phyloP scores from a whole-genome alignment of 2,113 vertebrate genomes.

The Callaeas wilsoni region DNA sequence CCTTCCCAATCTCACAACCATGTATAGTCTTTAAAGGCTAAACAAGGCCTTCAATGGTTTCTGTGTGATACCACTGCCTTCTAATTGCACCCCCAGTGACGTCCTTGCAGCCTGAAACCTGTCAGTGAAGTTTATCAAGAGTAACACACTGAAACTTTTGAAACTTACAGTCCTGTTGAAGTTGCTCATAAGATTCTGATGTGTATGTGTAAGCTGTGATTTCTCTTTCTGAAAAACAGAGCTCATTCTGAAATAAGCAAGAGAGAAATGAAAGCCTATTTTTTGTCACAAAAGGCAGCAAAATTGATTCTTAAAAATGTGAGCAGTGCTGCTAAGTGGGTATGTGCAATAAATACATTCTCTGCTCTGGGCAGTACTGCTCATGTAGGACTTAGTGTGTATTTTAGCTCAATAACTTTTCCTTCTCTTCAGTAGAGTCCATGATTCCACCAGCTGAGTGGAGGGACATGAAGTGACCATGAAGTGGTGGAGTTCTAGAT shows the following conservation, averaged over 20 bases:
- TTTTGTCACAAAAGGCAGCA: not conserved
- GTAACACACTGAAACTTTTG: not conserved
- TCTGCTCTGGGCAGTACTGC: not conserved
- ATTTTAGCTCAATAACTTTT: not conserved
- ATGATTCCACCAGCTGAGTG: not conserved
- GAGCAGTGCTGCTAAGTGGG: not conserved
- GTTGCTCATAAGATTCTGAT: not conserved
- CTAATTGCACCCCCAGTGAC: not conserved
- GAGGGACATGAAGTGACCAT: not conserved
- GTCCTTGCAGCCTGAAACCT: not conserved
- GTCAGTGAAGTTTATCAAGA: not conserved
- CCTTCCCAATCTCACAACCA: not conserved
- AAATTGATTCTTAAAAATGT: not conserved
- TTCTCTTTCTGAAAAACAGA: not conserved
- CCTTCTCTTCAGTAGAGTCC: not conserved
- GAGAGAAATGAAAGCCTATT: not conserved
- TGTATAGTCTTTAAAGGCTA: not conserved
- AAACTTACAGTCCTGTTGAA: not conserved
- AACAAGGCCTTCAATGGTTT: not conserved
- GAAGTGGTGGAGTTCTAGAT: not conserved
- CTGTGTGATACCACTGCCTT: not conserved
- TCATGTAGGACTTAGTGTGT: not conserved
- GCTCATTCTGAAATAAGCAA: not conserved
- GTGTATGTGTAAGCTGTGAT: not conserved
- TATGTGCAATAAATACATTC: not conserved